These are phyloP conservation scores for Ceratoteleas bidentatus DNA, from an alignment of 1,140 invertebrate species.

Conservation along the genomic window DNA sequence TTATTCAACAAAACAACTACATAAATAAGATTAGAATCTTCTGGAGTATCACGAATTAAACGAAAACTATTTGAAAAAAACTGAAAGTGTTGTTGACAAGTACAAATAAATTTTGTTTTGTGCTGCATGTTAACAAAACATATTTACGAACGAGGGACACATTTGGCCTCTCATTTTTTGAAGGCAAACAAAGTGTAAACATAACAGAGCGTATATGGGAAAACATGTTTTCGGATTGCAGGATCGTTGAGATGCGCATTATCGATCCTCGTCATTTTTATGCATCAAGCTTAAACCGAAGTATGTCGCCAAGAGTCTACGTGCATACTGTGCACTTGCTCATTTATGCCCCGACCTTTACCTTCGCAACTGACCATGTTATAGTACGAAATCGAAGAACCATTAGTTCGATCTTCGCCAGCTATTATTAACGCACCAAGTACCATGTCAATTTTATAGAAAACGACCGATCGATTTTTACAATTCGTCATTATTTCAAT, in stretches of 20 bases:
- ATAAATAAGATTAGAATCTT: no score
- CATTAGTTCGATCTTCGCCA: conserved; percentile 54
- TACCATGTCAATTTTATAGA: conserved; percentile 39
- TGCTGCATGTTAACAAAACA: no score
- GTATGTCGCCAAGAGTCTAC: conserved; percentile 54
- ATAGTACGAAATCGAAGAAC: conserved; percentile 56
- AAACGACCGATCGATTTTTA: conserved; percentile 19
- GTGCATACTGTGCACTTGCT: conserved; percentile 55
- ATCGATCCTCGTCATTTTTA: conserved; percentile 59
- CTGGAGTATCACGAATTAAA: no score
- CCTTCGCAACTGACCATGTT: conserved; percentile 57
- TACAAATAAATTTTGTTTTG: no score
- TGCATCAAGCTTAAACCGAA: conserved; percentile 41
- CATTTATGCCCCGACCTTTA: conserved; percentile 61
- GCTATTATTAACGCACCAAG: conserved; percentile 39
- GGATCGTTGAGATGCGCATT: conserved; percentile 48
- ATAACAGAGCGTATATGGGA: conserved; percentile 20
- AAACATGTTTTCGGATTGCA: conserved; percentile 51
- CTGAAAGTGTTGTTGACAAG: no score
- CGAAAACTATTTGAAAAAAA: no score
- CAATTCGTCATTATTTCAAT: conserved; percentile 7
- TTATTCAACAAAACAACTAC: no score
- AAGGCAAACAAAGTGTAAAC: no score
- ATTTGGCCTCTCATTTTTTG: no score
- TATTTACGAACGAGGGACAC: no score